phyloP scores from a whole-genome alignment of 2,113 vertebrate species.

The Petrocephalus zakoni region DNA sequence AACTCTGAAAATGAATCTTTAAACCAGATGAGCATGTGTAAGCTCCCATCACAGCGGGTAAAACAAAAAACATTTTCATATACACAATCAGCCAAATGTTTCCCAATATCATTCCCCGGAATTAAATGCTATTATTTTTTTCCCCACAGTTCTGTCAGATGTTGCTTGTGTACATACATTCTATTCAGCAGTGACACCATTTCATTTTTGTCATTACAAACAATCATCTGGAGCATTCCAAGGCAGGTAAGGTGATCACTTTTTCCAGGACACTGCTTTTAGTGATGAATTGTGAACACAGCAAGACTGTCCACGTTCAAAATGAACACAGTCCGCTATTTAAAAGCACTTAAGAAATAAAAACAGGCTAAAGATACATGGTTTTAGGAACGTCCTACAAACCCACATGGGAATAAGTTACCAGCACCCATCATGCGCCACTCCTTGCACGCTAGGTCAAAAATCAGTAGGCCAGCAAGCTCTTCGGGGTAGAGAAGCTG shows the following conservation, averaged over 20 bases:
- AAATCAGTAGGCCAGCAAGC: background rate
- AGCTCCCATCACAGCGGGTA: background rate
- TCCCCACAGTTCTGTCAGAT: background rate
- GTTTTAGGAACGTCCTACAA: background rate
- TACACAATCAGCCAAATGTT: background rate
- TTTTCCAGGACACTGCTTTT: background rate
- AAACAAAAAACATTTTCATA: background rate
- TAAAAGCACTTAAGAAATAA: background rate
- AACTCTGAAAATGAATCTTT: background rate
- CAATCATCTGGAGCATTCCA: no score
- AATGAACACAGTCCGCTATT: background rate
- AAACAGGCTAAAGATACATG: background rate
- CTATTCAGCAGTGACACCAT: background rate
- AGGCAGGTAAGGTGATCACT: background rate
- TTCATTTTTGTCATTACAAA: background rate
- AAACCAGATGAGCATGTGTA: background rate
- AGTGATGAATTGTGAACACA: background rate
- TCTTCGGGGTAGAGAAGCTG: background rate
- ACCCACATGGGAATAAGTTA: background rate
- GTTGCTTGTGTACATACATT: background rate
- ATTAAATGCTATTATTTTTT: background rate
- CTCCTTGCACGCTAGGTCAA: background rate
- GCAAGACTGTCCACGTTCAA: background rate
- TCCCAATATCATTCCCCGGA: background rate
- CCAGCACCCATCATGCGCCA: background rate